These are phyloP conservation scores for Aethina tumida DNA, from an alignment of 1,140 invertebrate genomes.

Conservation along the genomic window DNA sequence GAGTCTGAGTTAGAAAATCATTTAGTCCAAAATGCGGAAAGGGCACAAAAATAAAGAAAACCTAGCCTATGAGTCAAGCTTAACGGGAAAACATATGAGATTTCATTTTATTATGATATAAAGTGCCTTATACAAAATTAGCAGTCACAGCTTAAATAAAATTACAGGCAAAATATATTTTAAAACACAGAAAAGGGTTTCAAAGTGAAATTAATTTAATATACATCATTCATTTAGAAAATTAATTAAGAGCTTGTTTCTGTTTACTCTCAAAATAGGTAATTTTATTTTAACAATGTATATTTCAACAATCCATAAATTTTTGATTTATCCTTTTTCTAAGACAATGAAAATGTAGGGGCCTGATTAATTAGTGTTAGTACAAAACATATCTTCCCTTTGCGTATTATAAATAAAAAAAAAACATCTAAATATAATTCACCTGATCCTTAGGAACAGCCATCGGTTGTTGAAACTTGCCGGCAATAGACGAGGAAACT, in stretches of 20 bases:
- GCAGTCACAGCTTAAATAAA: neutral
- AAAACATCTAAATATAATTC: slow-evolving; percentile 5
- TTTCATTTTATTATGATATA: slow-evolving; percentile 6
- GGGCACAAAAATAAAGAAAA: slow-evolving; percentile 2
- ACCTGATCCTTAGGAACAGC: slow-evolving; percentile 33
- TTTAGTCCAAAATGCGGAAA: slow-evolving; percentile 2
- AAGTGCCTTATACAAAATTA: slow-evolving; percentile 3
- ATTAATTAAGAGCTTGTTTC: too few species aligned
- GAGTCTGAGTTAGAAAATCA: slow-evolving; percentile 15
- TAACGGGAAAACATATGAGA: too few species aligned
- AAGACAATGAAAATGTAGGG: too few species aligned
- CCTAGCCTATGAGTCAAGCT: too few species aligned
- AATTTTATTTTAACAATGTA: too few species aligned
- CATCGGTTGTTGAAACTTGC: slow-evolving; percentile 26
- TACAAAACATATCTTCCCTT: too few species aligned
- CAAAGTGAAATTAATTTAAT: too few species aligned
- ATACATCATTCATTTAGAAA: too few species aligned
- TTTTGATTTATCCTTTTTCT: too few species aligned
- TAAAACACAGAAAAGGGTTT: slow-evolving; percentile 5
- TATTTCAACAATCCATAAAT: too few species aligned
- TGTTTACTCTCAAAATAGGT: too few species aligned
- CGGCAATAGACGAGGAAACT: slow-evolving; percentile 15
- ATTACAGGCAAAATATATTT: neutral
- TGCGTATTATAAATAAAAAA: slow-evolving; percentile 4
- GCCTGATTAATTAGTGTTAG: too few species aligned